These are phyloP conservation scores for Cephus spinipes DNA, from an alignment of 2,888 invertebrate species.

Conservation along the genomic window DNA sequence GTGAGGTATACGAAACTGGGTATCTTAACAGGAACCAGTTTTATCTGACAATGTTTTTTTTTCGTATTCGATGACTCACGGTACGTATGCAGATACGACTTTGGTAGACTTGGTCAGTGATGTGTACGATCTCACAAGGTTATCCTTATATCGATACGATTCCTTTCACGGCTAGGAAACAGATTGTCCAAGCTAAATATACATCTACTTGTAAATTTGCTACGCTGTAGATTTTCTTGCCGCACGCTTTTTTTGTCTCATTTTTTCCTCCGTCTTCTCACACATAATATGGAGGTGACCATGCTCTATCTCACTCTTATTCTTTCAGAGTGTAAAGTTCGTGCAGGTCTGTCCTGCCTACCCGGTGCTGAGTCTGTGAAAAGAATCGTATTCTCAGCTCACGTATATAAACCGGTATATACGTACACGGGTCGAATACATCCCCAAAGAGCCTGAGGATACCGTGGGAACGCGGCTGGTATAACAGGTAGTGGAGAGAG, in stretches of 20 bases:
- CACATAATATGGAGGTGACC: neutral
- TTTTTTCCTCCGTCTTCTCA: neutral
- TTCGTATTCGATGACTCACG: neutral
- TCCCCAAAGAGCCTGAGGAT: conserved; percentile 10
- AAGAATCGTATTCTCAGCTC: neutral
- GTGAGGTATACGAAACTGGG: neutral
- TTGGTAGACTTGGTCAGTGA: conserved; percentile 8
- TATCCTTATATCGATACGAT: neutral
- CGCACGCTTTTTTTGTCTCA: neutral
- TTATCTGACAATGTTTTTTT: neutral
- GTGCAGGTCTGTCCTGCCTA: neutral
- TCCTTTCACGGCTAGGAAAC: neutral
- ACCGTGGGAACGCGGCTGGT: conserved; percentile 47
- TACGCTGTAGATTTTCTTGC: neutral
- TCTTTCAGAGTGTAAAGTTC: neutral
- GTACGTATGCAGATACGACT: conserved; percentile 4
- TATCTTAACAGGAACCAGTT: neutral
- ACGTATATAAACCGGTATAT: neutral
- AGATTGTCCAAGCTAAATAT: neutral
- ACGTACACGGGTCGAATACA: neutral
- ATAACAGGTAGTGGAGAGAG: conserved; percentile 47
- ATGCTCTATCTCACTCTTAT: neutral
- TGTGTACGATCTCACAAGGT: conserved; percentile 1
- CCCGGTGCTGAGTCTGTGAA: neutral
- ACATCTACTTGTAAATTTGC: neutral